A percentile compares a stretch with the other conserved stretches of the same genome.
phyloP scores from a whole-genome alignment of 2,888 invertebrate species.

The Yponomeuta cagnagella region DNA sequence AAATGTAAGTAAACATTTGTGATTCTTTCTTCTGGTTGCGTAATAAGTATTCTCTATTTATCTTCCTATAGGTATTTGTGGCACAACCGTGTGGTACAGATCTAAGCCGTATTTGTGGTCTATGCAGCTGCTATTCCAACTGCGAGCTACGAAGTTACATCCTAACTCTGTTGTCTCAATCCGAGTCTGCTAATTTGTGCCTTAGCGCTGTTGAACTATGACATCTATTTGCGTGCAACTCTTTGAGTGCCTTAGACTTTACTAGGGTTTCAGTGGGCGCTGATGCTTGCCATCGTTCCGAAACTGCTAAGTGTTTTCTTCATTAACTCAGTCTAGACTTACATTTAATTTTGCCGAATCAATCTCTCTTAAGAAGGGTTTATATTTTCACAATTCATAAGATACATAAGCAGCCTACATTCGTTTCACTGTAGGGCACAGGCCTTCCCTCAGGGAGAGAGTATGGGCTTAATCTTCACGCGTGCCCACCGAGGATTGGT shows the following conservation, averaged over 20 bases:
- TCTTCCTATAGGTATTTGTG: not conserved
- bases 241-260: not conserved
- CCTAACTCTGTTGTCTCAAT: not conserved
- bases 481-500: no score
- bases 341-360: no score
- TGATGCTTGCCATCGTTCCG: no score
- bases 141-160: not conserved
- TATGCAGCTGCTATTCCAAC: slow-evolving; percentile 9
- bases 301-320: no score
- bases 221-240: not conserved
- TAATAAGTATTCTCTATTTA: not conserved
- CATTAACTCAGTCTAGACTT: no score
- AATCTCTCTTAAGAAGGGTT: no score
- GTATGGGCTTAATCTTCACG: no score
- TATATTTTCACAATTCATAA: no score
- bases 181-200: not conserved
- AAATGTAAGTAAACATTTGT: no score
- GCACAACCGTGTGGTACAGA: not conserved
- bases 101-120: slow-evolving; percentile 10
- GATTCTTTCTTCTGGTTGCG: not conserved
- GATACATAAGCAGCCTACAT: no score
- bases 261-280: not conserved
- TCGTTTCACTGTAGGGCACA: no score
- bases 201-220: not conserved
- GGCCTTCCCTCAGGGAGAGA: no score